phyloP scores from a whole-genome alignment of 2,888 invertebrate species.

The Apodemia zela region DNA sequence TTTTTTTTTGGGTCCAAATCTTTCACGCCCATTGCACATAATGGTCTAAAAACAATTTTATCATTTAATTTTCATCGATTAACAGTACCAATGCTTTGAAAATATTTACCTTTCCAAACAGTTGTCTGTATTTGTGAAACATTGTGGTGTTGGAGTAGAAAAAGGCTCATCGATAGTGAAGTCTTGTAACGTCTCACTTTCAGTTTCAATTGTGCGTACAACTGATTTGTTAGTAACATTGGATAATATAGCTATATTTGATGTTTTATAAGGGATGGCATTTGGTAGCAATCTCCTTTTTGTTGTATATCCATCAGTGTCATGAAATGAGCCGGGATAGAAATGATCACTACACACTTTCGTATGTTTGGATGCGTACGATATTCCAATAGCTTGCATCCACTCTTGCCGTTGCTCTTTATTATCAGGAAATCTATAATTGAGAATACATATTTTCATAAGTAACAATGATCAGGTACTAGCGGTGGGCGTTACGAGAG shows the following conservation, averaged over 20 bases:
- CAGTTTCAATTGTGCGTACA: background rate
- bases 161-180: no score
- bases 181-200: background rate
- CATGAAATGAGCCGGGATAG: background rate
- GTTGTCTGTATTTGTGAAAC: no score
- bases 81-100: no score
- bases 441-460: background rate
- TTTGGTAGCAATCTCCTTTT: background rate
- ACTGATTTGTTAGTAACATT: background rate
- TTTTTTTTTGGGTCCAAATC: no score
- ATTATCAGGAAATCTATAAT: background rate
- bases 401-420: background rate
- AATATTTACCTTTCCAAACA: no score
- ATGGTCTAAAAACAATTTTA: no score
- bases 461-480: no score
- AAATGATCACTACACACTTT: background rate
- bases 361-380: background rate
- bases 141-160: no score
- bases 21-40: no score
- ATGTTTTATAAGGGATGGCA: background rate
- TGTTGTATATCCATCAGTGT: background rate
- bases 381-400: background rate
- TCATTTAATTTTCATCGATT: no score
- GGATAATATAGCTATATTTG: background rate
- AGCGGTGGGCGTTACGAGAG: no score